Conservation (phyloP, 2,888 invertebrate genomes). For the Melinaea marsaeus region DNA sequence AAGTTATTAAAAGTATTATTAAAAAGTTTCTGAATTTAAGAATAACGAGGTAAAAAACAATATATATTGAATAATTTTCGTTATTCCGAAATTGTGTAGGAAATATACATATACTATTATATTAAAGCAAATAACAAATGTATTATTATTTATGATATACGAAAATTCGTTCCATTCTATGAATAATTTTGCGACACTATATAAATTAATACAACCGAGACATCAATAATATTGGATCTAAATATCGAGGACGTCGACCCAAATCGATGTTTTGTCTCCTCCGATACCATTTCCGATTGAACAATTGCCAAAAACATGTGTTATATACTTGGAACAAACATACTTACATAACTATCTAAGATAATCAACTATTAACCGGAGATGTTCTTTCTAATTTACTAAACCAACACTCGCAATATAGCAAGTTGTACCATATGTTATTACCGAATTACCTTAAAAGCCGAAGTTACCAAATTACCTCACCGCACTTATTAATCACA, state of each 20-base stretch:
- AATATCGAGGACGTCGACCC: slow-evolving; percentile 3
- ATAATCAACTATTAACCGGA: neutral
- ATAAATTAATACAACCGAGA: neutral
- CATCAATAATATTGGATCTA: slow-evolving; percentile 3
- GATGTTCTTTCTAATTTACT: neutral
- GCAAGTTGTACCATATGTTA: neutral
- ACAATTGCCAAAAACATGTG: neutral
- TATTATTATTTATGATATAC: neutral
- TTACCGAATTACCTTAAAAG: neutral
- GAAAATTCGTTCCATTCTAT: neutral
- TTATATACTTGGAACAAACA: slow-evolving; percentile 1
- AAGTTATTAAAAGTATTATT: too few relatives aligned
- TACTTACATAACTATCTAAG: neutral
- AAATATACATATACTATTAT: too few relatives aligned
- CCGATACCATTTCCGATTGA: neutral
- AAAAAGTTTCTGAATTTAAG: too few relatives aligned
- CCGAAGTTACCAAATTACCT: slow-evolving; percentile 2
- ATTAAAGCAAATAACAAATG: neutral
- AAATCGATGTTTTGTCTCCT: neutral
- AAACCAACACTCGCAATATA: neutral
- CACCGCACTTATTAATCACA: neutral
- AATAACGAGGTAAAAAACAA: too few relatives aligned
- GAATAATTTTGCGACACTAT: slow-evolving; percentile 2
- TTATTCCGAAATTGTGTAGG: too few relatives aligned
- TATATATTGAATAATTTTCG: too few relatives aligned